These are phyloP conservation scores for Lacerta bilineata DNA, from an alignment of 2,797 vertebrate genomes.

Conservation along the genomic window DNA sequence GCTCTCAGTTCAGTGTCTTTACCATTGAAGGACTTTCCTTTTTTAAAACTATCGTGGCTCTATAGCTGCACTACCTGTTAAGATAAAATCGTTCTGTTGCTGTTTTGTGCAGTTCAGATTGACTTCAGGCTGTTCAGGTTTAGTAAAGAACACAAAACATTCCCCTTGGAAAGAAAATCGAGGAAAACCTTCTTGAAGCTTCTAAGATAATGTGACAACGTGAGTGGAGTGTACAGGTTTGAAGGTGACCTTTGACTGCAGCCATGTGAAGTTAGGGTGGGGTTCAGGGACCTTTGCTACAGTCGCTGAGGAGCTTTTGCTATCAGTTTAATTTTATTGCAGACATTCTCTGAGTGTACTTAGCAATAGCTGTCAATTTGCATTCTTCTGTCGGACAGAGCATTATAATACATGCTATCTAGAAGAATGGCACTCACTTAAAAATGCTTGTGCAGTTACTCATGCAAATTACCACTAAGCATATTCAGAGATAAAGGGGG, in stretches of 20 bases:
- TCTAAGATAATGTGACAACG: background rate
- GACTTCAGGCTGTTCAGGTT: background rate
- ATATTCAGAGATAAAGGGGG: background rate
- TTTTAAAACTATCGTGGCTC: background rate
- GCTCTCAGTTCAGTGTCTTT: background rate
- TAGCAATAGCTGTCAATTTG: conserved; percentile 37
- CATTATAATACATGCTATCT: background rate
- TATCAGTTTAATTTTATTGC: background rate
- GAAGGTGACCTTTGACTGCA: conserved; percentile 71
- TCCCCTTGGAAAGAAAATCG: background rate
- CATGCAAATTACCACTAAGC: background rate
- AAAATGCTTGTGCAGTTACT: accelerated
- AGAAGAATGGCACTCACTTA: accelerated
- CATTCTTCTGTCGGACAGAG: background rate
- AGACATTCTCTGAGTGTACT: conserved; percentile 59
- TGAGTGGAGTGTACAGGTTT: conserved; percentile 22
- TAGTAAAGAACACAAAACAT: background rate
- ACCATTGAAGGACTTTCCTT: background rate
- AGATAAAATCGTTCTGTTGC: background rate
- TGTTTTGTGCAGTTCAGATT: conserved; percentile 29
- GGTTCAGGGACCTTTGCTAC: conserved; percentile 36
- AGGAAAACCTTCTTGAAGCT: background rate
- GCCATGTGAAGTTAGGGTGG: conserved; percentile 28
- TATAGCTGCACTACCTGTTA: background rate
- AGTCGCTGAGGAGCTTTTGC: conserved; percentile 40